These are phyloP conservation scores for Xestia ashworthii DNA, from an alignment of 2,888 invertebrate species.

Conservation along the genomic window DNA sequence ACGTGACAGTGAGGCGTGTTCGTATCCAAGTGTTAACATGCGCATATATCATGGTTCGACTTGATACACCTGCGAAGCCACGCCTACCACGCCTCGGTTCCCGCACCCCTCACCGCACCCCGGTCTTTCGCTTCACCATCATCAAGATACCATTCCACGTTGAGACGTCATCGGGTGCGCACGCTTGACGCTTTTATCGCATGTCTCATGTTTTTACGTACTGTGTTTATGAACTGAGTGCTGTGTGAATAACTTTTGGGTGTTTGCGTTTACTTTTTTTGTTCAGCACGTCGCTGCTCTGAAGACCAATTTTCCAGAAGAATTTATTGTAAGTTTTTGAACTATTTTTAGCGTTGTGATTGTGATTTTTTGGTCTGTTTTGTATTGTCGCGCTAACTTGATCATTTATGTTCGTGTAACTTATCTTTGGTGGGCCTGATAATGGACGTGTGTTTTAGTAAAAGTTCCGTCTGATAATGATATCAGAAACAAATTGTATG, in stretches of 20 bases:
- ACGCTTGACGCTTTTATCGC: constrained; percentile 71
- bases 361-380: constrained; percentile 33
- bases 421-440: constrained; percentile 60
- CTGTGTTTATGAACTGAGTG: constrained; percentile 82
- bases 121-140: constrained; percentile 82
- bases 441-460: constrained; percentile 44
- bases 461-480: constrained; percentile 58
- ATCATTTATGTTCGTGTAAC: constrained; percentile 39
- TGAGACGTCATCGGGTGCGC: constrained; percentile 79
- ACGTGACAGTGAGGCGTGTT: constrained; percentile 89
- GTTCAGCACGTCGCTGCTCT: constrained; percentile 63
- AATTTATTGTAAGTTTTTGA: constrained; percentile 66
- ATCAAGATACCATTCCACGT: constrained; percentile 86
- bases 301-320: constrained; percentile 58
- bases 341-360: constrained; percentile 26
- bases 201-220: constrained; percentile 68
- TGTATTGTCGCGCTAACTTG: constrained; percentile 31
- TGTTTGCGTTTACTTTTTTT: constrained; percentile 71
- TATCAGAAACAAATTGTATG: constrained; percentile 56
- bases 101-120: constrained; percentile 72
- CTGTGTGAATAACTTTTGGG: constrained; percentile 80
- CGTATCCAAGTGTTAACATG: constrained; percentile 85
- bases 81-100: constrained; percentile 75
- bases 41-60: constrained; percentile 87
- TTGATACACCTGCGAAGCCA: constrained; percentile 87